Percentiles rank a stretch among this genome's conserved stretches.
These are phyloP conservation scores for Himalopsyche anomala DNA, from an alignment of 2,888 invertebrate species.

Conservation along the genomic window DNA sequence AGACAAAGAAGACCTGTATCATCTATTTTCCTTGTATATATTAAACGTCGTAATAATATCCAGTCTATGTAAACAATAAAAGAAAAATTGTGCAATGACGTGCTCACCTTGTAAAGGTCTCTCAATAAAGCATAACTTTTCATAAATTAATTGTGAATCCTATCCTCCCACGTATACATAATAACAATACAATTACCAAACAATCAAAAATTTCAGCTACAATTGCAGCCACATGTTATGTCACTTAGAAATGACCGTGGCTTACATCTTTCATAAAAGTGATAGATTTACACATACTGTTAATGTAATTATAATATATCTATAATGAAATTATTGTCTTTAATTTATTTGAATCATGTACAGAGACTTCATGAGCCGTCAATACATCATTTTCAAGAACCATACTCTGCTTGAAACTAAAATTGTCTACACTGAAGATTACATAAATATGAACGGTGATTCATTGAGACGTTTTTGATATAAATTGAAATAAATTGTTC, in stretches of 20 bases:
- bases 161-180: neutral
- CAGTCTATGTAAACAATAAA: neutral
- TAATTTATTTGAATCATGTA: too few species aligned
- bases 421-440: too few species aligned
- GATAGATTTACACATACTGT: too few species aligned
- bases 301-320: too few species aligned
- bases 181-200: neutral
- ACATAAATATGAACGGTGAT: too few species aligned
- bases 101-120: conserved; percentile 2
- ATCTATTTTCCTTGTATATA: neutral
- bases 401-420: too few species aligned
- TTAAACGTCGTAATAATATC: conserved; percentile 1
- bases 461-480: too few species aligned
- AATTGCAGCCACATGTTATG: neutral
- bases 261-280: neutral
- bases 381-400: too few species aligned
- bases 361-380: too few species aligned
- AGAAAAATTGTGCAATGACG: neutral
- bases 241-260: conserved; percentile 2
- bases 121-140: neutral
- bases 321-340: too few species aligned
- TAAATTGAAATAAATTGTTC: too few species aligned
- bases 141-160: neutral
- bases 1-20: neutral
- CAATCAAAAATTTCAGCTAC: neutral